Evolutionary conservation across 2,113 vertebrate genomes (phyloP).

Genomic region (Arothron firmamentum): DNA sequence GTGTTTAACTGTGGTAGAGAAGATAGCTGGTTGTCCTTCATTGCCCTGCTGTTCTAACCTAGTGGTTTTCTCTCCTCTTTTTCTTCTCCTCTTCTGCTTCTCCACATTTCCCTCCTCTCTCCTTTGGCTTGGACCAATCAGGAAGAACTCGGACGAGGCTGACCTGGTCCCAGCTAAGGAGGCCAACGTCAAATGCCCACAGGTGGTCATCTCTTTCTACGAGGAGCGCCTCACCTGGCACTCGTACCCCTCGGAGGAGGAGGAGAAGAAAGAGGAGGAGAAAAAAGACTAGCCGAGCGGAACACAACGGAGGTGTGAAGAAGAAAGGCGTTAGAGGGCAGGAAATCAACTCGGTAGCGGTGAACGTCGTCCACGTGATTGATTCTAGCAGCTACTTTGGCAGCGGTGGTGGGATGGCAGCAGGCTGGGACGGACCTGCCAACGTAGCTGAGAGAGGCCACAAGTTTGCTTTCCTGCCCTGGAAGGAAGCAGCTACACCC

Average conservation of each 20-base stretch:
- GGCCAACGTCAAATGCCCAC: conserved; percentile 95
- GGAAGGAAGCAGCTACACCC: neutral
- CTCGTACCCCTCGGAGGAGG: conserved; percentile 94
- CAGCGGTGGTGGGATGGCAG: conserved; percentile 5
- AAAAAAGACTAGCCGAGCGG: conserved; percentile 80
- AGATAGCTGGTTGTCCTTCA: too few relatives aligned
- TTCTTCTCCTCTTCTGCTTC: too few relatives aligned
- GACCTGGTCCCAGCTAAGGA: conserved; percentile 97
- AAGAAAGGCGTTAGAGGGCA: conserved; percentile 18
- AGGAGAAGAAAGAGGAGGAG: conserved; percentile 90
- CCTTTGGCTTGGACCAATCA: conserved; percentile 41
- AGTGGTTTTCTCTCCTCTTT: neutral
- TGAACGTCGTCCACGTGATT: conserved; percentile 21
- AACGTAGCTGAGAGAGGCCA: conserved; percentile 27
- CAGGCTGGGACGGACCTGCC: conserved; percentile 15
- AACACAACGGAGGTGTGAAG: neutral
- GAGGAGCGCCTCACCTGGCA: conserved; percentile 97
- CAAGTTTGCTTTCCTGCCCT: conserved; percentile 44
- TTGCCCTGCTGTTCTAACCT: too few relatives aligned
- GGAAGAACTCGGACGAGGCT: conserved; percentile 95
- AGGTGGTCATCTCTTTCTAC: conserved; percentile 98
- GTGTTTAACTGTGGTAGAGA: too few relatives aligned
- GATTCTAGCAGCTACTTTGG: conserved; percentile 31
- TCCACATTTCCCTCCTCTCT: neutral
- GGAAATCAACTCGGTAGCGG: conserved; percentile 31